Conservation (phyloP, 2,888 invertebrate genomes). For the Azorinus chamasolen region DNA sequence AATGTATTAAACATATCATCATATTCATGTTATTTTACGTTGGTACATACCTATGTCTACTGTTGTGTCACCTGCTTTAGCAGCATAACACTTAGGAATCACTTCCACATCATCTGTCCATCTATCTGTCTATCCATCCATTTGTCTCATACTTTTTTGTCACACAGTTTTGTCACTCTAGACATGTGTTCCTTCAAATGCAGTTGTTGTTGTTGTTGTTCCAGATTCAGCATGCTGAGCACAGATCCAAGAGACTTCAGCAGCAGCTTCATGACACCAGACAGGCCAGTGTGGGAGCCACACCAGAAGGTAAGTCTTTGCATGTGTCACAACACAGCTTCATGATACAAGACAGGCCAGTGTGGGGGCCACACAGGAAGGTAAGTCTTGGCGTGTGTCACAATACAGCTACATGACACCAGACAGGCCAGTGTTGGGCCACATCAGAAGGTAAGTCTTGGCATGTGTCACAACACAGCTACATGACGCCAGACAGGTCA, state of each 20-base stretch:
- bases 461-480: too few species aligned
- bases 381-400: conserved; percentile 77
- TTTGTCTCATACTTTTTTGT: too few species aligned
- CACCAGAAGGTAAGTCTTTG: conserved; percentile 88
- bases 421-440: conserved; percentile 88
- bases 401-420: conserved; percentile 90
- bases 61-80: too few species aligned
- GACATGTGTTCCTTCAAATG: too few species aligned
- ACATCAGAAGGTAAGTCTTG: conserved; percentile 88
- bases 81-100: too few species aligned
- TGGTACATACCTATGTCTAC: too few species aligned
- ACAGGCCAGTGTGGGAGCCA: conserved; percentile 88
- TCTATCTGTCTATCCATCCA: too few species aligned
- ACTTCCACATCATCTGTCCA: too few species aligned
- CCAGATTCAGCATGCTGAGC: conserved; percentile 88
- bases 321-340: conserved; percentile 88
- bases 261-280: conserved; percentile 90
- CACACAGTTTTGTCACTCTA: too few species aligned
- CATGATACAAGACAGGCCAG: conserved; percentile 88
- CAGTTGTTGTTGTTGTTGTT: neutral
- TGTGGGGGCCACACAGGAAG: conserved; percentile 89
- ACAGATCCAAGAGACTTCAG: conserved; percentile 89
- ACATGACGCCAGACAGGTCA: too few species aligned
- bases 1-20: too few species aligned
- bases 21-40: too few species aligned